Conservation (phyloP, 2,888 invertebrate species). For the Philereme vetulata region DNA sequence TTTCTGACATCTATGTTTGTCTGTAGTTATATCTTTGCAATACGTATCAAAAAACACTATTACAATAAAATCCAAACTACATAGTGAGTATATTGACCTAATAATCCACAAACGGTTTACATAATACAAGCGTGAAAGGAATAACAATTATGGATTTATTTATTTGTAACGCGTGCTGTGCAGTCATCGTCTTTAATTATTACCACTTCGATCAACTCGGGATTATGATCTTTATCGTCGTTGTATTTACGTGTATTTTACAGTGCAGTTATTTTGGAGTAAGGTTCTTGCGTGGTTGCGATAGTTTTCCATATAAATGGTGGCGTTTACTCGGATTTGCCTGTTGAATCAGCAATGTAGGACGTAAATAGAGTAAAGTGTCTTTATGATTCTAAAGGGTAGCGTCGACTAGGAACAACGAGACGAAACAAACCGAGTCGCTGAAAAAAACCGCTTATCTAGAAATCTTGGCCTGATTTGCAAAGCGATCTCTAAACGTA, state of each 20-base stretch:
- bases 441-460: too few relatives aligned
- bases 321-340: slow-evolving; percentile 59
- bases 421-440: too few relatives aligned
- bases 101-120: slow-evolving; percentile 65
- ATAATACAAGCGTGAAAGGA: slow-evolving; percentile 54
- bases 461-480: too few relatives aligned
- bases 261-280: slow-evolving; percentile 1
- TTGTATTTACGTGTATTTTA: slow-evolving; percentile 26
- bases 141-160: slow-evolving; percentile 57
- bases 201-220: slow-evolving; percentile 28
- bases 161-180: slow-evolving; percentile 57
- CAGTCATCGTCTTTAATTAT: slow-evolving; percentile 58
- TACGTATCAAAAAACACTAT: slow-evolving; percentile 34
- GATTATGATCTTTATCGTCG: slow-evolving; percentile 28
- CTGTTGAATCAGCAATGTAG: slow-evolving; percentile 57
- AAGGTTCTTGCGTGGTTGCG: slow-evolving; percentile 29
- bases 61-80: slow-evolving; percentile 31
- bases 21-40: slow-evolving; percentile 27
- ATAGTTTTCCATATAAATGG: slow-evolving; percentile 45
- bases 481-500: too few relatives aligned
- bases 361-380: slow-evolving; percentile 41
- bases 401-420: slow-evolving; percentile 1
- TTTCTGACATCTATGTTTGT: slow-evolving; percentile 20
- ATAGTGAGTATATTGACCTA: slow-evolving; percentile 61
- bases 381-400: slow-evolving; percentile 26